Base-by-base conservation (phyloP, 1,140 invertebrate species). In the Radopholus similis region DNA sequence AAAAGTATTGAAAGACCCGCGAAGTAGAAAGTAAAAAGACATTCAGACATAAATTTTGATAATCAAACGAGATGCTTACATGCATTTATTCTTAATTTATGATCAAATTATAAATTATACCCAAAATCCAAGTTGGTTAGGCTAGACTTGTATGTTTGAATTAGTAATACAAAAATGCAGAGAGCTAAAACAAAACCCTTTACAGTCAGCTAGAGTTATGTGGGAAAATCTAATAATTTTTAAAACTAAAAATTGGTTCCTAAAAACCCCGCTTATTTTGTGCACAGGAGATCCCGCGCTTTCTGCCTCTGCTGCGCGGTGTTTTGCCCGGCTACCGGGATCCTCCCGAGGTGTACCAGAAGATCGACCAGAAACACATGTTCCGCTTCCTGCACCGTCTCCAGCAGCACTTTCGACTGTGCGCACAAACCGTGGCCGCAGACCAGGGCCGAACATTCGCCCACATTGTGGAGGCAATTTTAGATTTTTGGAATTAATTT, bases 211-310 rank as follows among this genome's bases (percentile, higher is more conserved):
- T 28, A 1, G 8, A 37, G 26, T 23, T 11, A 1, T 30, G 18
- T 11, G 34, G 0, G 18, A 2, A 1, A 42, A 26, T 1, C 11
- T 21, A 1, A 66, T 40, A 1, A 9, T 11, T 15, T 28, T n/a
- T 34, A 34, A 1, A 26, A 30, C 55, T 64, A 1, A 60, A 30
- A 23, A 18, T 49, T n/a, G n/a, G n/a, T n/a, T n/a, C n/a, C n/a
- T n/a, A n/a, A n/a, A n/a, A n/a, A n/a, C n/a, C n/a, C n/a, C n/a
- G n/a, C n/a, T n/a, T n/a, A n/a, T 75, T 55, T 30, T 69, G 77
- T 8, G n/a, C n/a, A n/a, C 34, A 79, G 72, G 74, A 75, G 38
- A 78, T 75, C n/a, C 76, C 76, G 37, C 66, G 74, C 11, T 75
- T 75, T 56, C 54, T 76, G 21, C 74, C 74, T 18, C 42, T 75